Evolutionary conservation across 2,797 vertebrate species (phyloP).

Genomic region (Mus caroli): DNA sequence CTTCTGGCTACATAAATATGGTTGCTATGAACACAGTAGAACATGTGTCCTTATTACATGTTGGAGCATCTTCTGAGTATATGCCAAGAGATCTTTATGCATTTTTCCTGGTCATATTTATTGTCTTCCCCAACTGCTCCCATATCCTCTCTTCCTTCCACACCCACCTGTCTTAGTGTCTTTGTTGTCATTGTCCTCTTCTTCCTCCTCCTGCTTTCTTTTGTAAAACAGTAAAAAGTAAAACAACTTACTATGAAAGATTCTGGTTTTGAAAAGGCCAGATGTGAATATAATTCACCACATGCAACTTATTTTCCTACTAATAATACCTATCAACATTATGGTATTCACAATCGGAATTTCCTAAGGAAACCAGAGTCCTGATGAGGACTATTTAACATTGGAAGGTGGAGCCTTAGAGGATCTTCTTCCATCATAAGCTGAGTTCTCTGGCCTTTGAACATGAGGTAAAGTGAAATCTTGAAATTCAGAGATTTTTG

Average conservation of each 20-base stretch:
- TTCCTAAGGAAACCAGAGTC: background rate
- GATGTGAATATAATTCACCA: background rate
- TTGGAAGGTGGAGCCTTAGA: background rate
- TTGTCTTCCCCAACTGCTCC: too few species aligned
- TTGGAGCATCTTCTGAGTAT: too few species aligned
- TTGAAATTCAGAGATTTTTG: background rate
- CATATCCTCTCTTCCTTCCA: background rate
- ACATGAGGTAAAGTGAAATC: background rate
- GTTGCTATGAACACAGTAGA: too few species aligned
- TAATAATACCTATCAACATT: background rate
- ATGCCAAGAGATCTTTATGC: background rate
- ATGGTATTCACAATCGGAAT: background rate
- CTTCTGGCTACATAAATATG: too few species aligned
- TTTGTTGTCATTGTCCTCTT: background rate
- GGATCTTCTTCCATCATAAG: background rate
- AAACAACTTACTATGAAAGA: background rate
- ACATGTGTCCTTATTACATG: too few species aligned
- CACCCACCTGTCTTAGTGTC: background rate
- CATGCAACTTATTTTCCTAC: background rate
- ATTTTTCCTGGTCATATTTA: background rate
- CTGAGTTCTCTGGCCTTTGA: background rate
- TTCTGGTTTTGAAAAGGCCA: conserved; percentile 13
- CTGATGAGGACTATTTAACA: background rate
- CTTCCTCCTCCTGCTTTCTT: background rate
- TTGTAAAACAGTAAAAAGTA: background rate